A percentile compares a stretch with the other conserved stretches of the same genome.
phyloP scores from a whole-genome alignment of 2,113 vertebrate genomes.

The Canis aureus region DNA sequence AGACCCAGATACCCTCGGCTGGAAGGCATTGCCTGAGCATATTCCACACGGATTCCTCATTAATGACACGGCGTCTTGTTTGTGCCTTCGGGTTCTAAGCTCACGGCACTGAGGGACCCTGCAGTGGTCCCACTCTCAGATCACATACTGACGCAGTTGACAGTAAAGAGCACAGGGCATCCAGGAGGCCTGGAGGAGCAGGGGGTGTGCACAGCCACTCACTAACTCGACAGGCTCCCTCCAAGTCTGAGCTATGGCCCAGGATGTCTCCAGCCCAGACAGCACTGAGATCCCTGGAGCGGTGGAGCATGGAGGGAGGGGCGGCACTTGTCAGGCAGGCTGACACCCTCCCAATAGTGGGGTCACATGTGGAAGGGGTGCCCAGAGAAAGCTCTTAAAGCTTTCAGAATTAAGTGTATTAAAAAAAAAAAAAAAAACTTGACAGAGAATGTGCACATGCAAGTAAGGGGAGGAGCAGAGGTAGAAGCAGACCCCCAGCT shows the following conservation, averaged over 20 bases:
- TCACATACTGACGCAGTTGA: not conserved
- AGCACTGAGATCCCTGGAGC: fast-evolving
- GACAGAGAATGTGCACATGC: too few relatives aligned
- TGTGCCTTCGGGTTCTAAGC: not conserved
- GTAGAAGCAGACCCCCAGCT: too few relatives aligned
- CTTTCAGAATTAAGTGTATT: not conserved
- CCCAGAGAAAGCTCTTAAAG: too few relatives aligned
- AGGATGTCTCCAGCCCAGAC: not conserved
- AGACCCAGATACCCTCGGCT: not conserved
- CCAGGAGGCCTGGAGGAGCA: not conserved
- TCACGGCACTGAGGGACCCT: fast-evolving
- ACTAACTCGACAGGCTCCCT: fast-evolving
- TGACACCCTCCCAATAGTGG: not conserved
- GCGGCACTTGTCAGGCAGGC: not conserved
- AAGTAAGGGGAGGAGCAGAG: too few relatives aligned
- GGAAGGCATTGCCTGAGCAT: not conserved
- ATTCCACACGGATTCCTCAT: not conserved
- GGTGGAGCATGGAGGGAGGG: not conserved
- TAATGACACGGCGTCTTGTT: fast-evolving
- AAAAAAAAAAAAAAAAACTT: too few relatives aligned
- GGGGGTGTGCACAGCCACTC: fast-evolving
- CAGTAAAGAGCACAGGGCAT: not conserved
- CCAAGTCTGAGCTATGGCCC: fast-evolving
- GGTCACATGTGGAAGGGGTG: not conserved
- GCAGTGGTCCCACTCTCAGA: fast-evolving